Percentiles rank a stretch among this genome's conserved stretches.
Evolutionary conservation across 2,888 invertebrate species (phyloP).

Genomic region (Leistus spinibarbis): DNA sequence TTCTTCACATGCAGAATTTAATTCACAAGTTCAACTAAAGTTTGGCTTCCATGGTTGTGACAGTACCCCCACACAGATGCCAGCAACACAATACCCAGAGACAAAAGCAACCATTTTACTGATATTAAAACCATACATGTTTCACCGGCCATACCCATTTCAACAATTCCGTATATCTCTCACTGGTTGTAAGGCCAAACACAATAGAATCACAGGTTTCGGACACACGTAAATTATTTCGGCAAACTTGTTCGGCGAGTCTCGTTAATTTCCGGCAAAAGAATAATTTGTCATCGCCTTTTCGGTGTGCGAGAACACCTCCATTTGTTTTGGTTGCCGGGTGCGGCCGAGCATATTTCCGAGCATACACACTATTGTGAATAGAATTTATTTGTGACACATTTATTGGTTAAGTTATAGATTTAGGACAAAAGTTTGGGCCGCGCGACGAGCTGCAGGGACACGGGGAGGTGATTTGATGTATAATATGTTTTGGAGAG

Average conservation of each 20-base stretch:
- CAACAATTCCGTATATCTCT: neutral
- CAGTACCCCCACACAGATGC: neutral
- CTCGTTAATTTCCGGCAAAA: neutral
- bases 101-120: neutral
- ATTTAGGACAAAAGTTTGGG: neutral
- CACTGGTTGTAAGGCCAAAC: too few species aligned
- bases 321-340: neutral
- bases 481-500: neutral
- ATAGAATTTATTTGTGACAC: neutral
- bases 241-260: neutral
- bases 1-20: neutral
- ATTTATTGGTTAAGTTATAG: neutral
- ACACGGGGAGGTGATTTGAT: neutral
- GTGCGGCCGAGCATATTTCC: too few species aligned
- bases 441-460: neutral
- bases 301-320: neutral
- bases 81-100: neutral
- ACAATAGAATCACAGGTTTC: neutral
- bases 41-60: neutral
- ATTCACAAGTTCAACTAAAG: neutral
- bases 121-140: neutral
- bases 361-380: neutral
- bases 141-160: too few species aligned
- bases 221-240: neutral
- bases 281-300: neutral